A percentile compares a stretch with the other conserved stretches of the same genome.
Evolutionary conservation across 2,888 invertebrate genomes (phyloP).

Genomic region (Bruchidius siliquastri): DNA sequence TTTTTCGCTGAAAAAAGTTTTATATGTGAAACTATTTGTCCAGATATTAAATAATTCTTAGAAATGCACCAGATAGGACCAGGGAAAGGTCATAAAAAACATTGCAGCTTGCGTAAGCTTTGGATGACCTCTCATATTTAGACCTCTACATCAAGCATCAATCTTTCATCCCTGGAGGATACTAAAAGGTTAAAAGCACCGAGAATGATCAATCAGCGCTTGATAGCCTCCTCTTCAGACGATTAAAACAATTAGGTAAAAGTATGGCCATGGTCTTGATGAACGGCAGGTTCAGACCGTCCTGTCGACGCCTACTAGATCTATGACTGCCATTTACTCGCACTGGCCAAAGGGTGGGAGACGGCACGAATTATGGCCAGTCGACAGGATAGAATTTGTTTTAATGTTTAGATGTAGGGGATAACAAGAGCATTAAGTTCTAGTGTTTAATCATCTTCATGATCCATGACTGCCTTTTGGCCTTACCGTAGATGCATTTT

Average conservation of each 20-base stretch:
- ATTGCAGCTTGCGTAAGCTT: no score
- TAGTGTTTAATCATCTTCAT: background rate
- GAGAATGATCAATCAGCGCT: slow-evolving; percentile 5
- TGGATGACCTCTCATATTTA: no score
- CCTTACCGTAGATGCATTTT: no score
- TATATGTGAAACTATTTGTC: no score
- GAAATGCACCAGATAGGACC: no score
- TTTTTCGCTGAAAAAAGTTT: no score
- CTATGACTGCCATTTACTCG: background rate
- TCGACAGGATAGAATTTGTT: background rate
- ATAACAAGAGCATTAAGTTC: background rate
- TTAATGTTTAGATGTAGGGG: background rate
- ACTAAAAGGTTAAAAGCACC: background rate
- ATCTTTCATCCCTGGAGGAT: background rate
- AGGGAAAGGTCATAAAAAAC: no score
- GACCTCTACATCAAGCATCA: no score
- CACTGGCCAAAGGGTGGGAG: background rate
- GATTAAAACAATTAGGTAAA: slow-evolving; percentile 39
- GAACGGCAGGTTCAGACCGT: slow-evolving; percentile 7
- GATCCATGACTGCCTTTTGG: no score
- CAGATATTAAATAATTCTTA: no score
- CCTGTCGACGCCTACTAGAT: slow-evolving; percentile 17
- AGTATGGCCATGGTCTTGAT: slow-evolving; percentile 14
- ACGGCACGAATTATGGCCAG: background rate
- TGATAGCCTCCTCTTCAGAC: slow-evolving; percentile 21